phyloP scores from a whole-genome alignment of 2,888 invertebrate genomes.

The Tinea pellionella region DNA sequence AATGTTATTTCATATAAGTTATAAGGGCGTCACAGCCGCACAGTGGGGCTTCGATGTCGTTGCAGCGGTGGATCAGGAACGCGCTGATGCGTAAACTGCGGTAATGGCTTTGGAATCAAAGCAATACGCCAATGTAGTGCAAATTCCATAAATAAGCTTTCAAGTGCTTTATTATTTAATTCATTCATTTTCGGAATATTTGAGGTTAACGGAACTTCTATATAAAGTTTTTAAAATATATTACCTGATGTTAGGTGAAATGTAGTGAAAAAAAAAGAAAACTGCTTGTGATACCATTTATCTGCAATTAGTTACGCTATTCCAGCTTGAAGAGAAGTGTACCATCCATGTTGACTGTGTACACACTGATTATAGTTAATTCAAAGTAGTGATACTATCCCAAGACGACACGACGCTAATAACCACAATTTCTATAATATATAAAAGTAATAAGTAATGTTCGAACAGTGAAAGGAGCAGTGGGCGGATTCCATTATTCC shows the following conservation, averaged over 20 bases:
- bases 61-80: constrained; percentile 7
- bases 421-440: no score
- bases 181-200: background rate
- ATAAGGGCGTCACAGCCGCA: background rate
- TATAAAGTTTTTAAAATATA: no score
- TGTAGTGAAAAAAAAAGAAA: no score
- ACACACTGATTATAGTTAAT: no score
- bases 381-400: no score
- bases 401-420: no score
- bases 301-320: no score
- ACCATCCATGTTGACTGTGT: no score
- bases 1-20: background rate
- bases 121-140: constrained; percentile 7
- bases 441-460: background rate
- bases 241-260: no score
- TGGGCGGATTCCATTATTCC: background rate
- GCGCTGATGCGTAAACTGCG: background rate
- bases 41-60: background rate
- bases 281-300: no score
- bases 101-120: constrained; percentile 11
- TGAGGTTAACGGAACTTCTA: no score
- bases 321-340: no score
- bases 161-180: background rate
- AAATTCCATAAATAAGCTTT: background rate
- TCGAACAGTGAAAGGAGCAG: constrained; percentile 1